Conservation (phyloP, 1,140 invertebrate species). For the Calliopsis andreniformis region DNA sequence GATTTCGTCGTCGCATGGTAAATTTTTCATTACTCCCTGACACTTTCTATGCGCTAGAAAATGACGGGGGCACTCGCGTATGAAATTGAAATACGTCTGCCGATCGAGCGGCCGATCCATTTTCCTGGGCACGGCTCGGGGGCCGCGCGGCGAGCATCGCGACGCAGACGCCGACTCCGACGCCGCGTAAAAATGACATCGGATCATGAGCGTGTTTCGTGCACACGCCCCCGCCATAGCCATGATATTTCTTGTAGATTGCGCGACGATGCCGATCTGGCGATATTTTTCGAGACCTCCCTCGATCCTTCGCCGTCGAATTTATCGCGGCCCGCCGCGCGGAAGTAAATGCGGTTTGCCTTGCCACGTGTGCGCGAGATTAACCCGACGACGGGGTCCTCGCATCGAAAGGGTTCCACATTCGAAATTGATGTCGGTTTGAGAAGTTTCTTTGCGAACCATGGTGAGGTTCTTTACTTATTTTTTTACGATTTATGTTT, state of each 20-base stretch:
- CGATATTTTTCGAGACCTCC: conserved; percentile 17
- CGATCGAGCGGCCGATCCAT: conserved; percentile 62
- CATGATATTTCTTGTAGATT: conserved; percentile 27
- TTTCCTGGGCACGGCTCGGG: conserved; percentile 38
- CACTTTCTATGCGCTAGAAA: conserved; percentile 64
- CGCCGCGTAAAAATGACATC: conserved; percentile 56
- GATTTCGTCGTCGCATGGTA: conserved; percentile 48
- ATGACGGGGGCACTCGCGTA: conserved; percentile 65
- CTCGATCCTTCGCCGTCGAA: neutral
- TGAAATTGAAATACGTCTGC: conserved; percentile 72
- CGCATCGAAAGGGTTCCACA: neutral
- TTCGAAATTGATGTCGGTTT: conserved; percentile 5
- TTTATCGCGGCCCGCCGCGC: conserved; percentile 14
- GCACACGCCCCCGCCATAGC: neutral
- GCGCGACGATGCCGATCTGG: neutral
- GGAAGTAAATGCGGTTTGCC: neutral
- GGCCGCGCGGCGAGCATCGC: neutral
- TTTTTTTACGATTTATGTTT: conserved; percentile 5
- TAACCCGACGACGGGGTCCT: neutral
- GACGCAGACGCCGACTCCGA: conserved; percentile 4
- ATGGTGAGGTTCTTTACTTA: no score
- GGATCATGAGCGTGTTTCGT: conserved; percentile 26
- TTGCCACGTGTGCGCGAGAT: neutral
- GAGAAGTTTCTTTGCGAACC: neutral
- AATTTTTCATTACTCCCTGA: conserved; percentile 71